phyloP scores from a whole-genome alignment of 2,797 vertebrate species.

The Sebastes hubbsi region DNA sequence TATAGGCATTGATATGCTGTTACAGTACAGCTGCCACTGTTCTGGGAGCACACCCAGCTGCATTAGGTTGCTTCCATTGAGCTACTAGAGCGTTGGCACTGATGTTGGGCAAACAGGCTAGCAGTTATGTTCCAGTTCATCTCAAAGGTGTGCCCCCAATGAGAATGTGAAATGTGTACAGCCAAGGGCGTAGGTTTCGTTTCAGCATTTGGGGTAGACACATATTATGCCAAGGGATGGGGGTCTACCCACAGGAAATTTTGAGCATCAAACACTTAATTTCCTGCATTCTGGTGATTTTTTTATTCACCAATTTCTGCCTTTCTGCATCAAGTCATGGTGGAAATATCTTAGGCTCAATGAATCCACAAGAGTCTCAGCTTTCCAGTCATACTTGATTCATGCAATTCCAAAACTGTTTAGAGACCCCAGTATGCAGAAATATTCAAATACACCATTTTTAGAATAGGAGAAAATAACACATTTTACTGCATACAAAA shows the following conservation, averaged over 20 bases:
- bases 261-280: too few relatives aligned
- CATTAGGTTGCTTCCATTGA: background rate
- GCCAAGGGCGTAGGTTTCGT: too few relatives aligned
- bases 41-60: background rate
- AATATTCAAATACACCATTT: background rate
- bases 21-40: background rate
- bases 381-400: background rate
- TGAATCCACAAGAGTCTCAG: background rate
- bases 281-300: too few relatives aligned
- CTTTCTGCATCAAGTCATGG: too few relatives aligned
- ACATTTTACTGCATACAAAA: background rate
- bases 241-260: too few relatives aligned
- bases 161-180: too few relatives aligned
- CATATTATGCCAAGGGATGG: too few relatives aligned
- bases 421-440: background rate
- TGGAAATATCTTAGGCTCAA: too few relatives aligned
- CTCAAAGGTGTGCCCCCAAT: background rate
- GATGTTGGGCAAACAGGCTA: background rate
- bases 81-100: background rate
- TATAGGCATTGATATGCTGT: background rate
- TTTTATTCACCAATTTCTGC: too few relatives aligned
- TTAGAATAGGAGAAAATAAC: background rate
- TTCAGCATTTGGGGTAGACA: too few relatives aligned
- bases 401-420: background rate
- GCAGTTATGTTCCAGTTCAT: background rate